Evolutionary conservation across 2,888 invertebrate genomes (phyloP).

Genomic region (Campoplex nolae): DNA sequence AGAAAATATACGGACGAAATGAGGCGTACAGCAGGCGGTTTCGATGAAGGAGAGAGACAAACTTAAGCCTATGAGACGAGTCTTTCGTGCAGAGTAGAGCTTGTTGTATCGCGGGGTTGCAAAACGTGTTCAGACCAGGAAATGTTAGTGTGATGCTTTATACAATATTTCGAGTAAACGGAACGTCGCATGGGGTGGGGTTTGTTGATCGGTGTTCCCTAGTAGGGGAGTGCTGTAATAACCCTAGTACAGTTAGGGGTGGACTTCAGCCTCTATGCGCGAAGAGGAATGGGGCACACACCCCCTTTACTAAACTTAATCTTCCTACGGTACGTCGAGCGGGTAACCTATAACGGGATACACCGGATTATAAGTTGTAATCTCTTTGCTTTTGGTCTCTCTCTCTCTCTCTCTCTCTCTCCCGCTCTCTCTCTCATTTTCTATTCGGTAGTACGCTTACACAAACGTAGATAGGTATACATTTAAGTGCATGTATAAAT

Average conservation of each 20-base stretch:
- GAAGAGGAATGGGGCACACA: conserved; percentile 34
- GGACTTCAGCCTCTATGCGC: conserved; percentile 17
- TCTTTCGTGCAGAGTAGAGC: conserved; percentile 39
- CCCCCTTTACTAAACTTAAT: conserved; percentile 74
- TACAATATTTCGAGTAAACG: conserved; percentile 44
- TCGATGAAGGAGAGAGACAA: conserved; percentile 43
- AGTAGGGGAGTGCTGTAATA: conserved; percentile 4
- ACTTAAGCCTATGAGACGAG: conserved; percentile 61
- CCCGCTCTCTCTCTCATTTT: conserved; percentile 57
- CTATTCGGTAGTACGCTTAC: conserved; percentile 70
- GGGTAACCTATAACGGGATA: conserved; percentile 79
- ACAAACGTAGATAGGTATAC: not conserved
- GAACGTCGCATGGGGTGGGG: conserved; percentile 4
- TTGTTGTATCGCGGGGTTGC: conserved; percentile 67
- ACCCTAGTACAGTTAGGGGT: conserved; percentile 33
- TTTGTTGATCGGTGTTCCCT: conserved; percentile 42
- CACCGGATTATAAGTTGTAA: conserved; percentile 81
- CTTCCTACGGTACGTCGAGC: conserved; percentile 75
- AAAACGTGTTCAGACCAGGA: conserved; percentile 45
- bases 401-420: conserved; percentile 65
- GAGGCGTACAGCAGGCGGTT: conserved; percentile 73
- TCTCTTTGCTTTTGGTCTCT: conserved; percentile 63
- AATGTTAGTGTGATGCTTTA: conserved; percentile 40
- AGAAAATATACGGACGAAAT: conserved; percentile 72
- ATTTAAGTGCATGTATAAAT: not conserved